phyloP scores from a whole-genome alignment of 1,140 invertebrate species.

The Drosophila tristis region DNA sequence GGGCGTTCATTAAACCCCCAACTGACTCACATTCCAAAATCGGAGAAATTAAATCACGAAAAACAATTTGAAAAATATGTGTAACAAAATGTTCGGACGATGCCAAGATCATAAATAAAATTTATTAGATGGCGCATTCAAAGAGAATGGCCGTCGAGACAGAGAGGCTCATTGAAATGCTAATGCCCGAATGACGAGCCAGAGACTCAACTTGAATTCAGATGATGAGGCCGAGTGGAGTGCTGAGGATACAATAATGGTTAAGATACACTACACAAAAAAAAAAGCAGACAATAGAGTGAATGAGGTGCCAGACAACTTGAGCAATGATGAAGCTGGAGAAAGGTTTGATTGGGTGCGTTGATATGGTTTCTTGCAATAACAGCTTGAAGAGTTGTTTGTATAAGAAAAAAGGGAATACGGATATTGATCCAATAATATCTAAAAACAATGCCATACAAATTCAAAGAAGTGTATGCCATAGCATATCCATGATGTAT shows the following conservation, averaged over 20 bases:
- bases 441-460: no score
- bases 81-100: background rate
- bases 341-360: constrained; percentile 17
- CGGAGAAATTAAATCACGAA: background rate
- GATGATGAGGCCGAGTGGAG: constrained; percentile 37
- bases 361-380: background rate
- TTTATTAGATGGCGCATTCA: constrained; percentile 39
- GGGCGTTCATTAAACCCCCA: background rate
- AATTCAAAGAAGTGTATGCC: no score
- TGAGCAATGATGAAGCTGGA: constrained; percentile 15
- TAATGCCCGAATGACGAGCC: constrained; percentile 32
- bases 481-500: no score
- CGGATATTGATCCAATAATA: no score
- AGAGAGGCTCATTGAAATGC: constrained; percentile 36
- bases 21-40: constrained; percentile 16
- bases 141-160: constrained; percentile 25
- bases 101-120: constrained; percentile 35
- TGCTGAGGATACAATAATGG: constrained; percentile 11
- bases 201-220: constrained; percentile 23
- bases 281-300: constrained; percentile 24
- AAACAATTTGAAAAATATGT: constrained; percentile 5
- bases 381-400: no score
- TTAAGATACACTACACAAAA: constrained; percentile 14
- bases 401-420: no score
- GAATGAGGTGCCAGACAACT: constrained; percentile 14